Base-by-base conservation (phyloP, 2,888 invertebrate species). In the Eurytoma adleriae region DNA sequence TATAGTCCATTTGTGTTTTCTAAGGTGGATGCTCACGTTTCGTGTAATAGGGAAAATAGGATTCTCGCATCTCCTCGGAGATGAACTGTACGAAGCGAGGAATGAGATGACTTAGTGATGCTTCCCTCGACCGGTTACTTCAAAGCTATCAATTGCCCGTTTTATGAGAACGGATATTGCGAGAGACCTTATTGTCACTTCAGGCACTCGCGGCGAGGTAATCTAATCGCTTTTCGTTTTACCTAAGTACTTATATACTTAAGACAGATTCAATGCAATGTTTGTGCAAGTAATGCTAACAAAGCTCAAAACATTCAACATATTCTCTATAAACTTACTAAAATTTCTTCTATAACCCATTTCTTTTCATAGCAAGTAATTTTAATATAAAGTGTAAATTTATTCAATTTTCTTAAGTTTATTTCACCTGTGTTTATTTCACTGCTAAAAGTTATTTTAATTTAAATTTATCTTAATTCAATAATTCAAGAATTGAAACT, bases 111-210 rank as follows among this genome's bases (percentile, higher is more conserved):
- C 72, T 80, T 86, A 88, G 90, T 91, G 90, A 98, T 98, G 98
- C 93, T 98, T 88, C 96, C 97, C 59, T 96, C 97, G 79, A 96
- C 96, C 85, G 98, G 97, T 83, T 95, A 96, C 90, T 98, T 98
- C 89, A 95, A 96, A 91, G 94, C 94, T 86, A 94, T 97, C 83
- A 94, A 93, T 86, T 98, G 98, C 90, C 97, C 98, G 30, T 97
- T 95, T 92, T 96, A 94, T 90, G 94, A 95, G 87, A 94, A 92
- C 89, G 95, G 95, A 82, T 91, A 94, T 71, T 98, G 98, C 91
- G 95, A 95, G 85, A 93, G 98, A 87, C 97, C 97, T 27, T 97
- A 97, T 91, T 98, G 98, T 92, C 97, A 98, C 92, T 98, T 96
- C 91, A 95, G 96, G 88, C 98, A 98, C 91, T 93, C 94, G 84